Evolutionary conservation across 2,797 vertebrate species (phyloP).

Genomic region (Meriones psammophilus): DNA sequence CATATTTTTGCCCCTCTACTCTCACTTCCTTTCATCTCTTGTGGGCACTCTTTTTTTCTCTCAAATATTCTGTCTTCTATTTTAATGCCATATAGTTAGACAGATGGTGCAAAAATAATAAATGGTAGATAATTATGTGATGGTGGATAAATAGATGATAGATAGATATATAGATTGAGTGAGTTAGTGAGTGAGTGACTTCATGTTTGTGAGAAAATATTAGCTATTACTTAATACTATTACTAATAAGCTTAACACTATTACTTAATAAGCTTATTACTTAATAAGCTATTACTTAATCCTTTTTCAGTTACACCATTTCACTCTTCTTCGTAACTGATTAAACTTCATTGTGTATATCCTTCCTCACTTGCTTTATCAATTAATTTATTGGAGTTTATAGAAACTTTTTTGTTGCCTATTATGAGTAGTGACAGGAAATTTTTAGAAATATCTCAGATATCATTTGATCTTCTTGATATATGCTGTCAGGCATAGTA

Average conservation of each 20-base stretch:
- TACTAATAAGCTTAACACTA: too few relatives aligned
- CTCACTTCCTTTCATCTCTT: background rate
- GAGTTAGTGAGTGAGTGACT: background rate
- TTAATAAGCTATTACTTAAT: background rate
- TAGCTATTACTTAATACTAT: background rate
- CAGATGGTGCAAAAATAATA: background rate
- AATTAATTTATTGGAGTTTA: background rate
- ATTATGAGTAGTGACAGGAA: background rate
- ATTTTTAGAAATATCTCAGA: background rate
- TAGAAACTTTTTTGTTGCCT: background rate
- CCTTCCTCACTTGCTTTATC: background rate
- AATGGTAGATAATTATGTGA: background rate
- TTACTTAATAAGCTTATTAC: background rate
- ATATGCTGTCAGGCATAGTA: background rate
- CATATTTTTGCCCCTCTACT: background rate
- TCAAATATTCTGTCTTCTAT: background rate
- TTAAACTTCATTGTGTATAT: background rate
- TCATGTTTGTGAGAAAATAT: background rate
- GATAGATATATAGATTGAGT: background rate
- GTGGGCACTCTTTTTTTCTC: background rate
- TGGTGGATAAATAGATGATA: background rate
- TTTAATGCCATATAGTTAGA: background rate
- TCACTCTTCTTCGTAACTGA: background rate
- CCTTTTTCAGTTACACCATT: background rate
- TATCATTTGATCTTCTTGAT: background rate